Percentiles rank a stretch among this genome's conserved stretches.
phyloP scores from a whole-genome alignment of 1,140 invertebrate genomes.

The Caligus rogercresseyi region DNA sequence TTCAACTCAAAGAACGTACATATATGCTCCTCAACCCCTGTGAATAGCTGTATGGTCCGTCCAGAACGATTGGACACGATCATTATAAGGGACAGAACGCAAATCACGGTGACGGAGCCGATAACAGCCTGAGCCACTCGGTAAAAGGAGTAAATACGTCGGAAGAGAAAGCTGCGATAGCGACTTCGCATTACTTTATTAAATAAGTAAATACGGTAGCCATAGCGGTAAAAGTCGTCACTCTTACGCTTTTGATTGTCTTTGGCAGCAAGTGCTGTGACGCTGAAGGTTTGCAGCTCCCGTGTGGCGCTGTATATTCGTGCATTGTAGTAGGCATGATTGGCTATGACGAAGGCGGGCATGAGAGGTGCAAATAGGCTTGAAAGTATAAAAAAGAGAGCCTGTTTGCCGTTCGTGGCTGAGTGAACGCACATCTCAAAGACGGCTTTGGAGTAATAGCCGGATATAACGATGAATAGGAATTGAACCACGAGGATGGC shows the following conservation, averaged over 20 bases:
- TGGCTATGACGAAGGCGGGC: not conserved
- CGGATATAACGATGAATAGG: not conserved
- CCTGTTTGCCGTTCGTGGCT: not conserved
- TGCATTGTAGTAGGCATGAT: not conserved
- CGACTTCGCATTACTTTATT: not conserved
- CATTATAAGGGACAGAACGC: not conserved
- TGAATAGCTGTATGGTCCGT: not conserved
- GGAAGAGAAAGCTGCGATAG: not conserved
- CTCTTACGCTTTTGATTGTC: not conserved
- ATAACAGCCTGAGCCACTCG: not conserved
- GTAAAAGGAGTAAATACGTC: not conserved
- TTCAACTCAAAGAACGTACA: not conserved
- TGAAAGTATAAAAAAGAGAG: not conserved
- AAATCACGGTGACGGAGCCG: not conserved
- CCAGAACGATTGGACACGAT: not conserved
- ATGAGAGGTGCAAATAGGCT: not conserved
- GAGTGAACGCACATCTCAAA: not conserved
- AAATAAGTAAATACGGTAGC: not conserved
- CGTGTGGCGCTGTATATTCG: not conserved
- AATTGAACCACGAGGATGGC: not conserved
- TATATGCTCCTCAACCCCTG: not conserved
- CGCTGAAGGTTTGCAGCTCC: not conserved
- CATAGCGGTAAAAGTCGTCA: not conserved
- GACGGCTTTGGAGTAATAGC: not conserved
- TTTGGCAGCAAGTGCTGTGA: not conserved